Conservation (phyloP, 2,797 vertebrate species). For the Cygnus olor region DNA sequence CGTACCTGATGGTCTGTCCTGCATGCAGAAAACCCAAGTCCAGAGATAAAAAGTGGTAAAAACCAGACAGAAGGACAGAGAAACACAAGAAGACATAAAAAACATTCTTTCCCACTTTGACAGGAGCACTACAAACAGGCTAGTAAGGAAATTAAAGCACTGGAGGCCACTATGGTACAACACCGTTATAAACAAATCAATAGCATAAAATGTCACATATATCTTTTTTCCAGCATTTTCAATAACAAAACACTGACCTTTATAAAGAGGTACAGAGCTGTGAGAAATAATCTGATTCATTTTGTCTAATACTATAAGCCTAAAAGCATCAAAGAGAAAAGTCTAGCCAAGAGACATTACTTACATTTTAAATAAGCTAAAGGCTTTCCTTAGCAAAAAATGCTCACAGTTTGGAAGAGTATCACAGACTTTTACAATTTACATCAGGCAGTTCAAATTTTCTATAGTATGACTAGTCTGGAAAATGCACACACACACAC, state of each 20-base stretch:
- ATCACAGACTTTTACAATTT: neutral
- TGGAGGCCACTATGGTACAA: neutral
- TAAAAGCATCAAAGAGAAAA: constrained; percentile 16
- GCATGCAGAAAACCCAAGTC: neutral
- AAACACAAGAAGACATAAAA: neutral
- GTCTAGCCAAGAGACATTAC: neutral
- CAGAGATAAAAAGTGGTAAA: neutral
- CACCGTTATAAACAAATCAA: constrained; percentile 29
- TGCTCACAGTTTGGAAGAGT: neutral
- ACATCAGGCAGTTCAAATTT: neutral
- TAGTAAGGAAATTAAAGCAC: constrained; percentile 25
- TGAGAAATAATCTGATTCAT: constrained; percentile 25
- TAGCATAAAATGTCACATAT: constrained; percentile 21
- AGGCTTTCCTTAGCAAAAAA: neutral
- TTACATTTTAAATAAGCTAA: neutral
- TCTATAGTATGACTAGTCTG: neutral
- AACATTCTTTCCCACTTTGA: neutral
- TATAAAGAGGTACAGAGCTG: neutral
- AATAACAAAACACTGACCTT: constrained; percentile 35
- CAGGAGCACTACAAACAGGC: neutral
- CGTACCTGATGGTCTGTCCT: neutral
- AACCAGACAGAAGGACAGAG: neutral
- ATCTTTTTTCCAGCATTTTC: constrained; percentile 33
- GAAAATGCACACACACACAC: neutral
- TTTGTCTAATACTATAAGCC: constrained; percentile 40